phyloP scores from a whole-genome alignment of 2,888 invertebrate species.

The Peribatodes rhomboidaria region DNA sequence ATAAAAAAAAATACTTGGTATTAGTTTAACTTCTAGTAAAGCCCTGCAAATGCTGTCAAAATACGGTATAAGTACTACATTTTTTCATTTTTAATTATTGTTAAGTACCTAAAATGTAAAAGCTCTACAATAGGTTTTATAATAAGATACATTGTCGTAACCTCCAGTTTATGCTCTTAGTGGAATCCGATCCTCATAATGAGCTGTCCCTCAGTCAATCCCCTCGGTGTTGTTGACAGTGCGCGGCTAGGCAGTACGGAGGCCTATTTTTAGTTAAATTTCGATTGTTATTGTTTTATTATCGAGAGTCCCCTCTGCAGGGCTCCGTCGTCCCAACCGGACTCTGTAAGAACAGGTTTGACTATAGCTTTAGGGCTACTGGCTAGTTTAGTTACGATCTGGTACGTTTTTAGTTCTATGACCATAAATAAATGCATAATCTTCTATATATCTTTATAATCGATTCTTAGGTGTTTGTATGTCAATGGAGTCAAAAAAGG shows the following conservation, averaged over 20 bases:
- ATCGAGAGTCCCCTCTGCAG: slow-evolving; percentile 50
- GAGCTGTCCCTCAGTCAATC: slow-evolving; percentile 32
- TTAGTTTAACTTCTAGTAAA: no score
- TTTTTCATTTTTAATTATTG: no score
- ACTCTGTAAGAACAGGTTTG: slow-evolving; percentile 73
- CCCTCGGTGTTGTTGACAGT: slow-evolving; percentile 42
- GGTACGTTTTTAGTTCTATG: background rate
- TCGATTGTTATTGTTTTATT: slow-evolving; percentile 62
- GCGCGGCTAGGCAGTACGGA: slow-evolving; percentile 32
- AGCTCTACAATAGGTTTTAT: no score
- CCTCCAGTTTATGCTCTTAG: slow-evolving; percentile 1
- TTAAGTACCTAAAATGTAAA: no score
- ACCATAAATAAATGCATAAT: no score
- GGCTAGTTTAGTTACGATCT: slow-evolving; percentile 10
- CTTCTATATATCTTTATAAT: no score
- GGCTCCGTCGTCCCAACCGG: slow-evolving; percentile 49
- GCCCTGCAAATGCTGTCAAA: no score
- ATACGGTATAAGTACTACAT: no score
- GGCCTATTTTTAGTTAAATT: slow-evolving; percentile 58
- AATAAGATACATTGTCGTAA: no score
- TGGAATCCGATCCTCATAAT: slow-evolving; percentile 25
- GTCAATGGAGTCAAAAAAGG: no score
- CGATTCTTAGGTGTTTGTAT: no score
- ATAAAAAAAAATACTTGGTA: no score
- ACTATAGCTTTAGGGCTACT: slow-evolving; percentile 54